These are phyloP conservation scores for Aulostomus chinensis DNA, from an alignment of 2,797 vertebrate genomes.

Conservation along the genomic window DNA sequence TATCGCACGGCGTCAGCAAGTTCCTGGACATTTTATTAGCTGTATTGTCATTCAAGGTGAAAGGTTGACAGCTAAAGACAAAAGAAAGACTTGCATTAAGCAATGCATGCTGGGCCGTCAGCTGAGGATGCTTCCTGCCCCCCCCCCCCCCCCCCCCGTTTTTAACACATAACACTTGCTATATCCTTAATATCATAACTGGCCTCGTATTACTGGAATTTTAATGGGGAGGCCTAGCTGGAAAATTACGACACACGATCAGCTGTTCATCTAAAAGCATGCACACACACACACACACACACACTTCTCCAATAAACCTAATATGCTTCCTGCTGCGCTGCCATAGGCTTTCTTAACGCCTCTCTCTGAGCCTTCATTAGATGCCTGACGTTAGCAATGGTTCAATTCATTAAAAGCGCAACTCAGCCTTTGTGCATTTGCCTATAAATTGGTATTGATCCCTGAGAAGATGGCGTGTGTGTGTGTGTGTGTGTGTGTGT, in stretches of 20 bases:
- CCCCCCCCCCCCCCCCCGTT: too few species aligned
- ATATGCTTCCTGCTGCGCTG: constrained; percentile 28
- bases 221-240: constrained; percentile 5
- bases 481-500: constrained; percentile 31
- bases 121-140: too few species aligned
- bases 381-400: constrained; percentile 74
- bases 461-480: constrained; percentile 42
- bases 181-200: not conserved
- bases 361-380: constrained; percentile 82
- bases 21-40: constrained; percentile 32
- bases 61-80: constrained; percentile 24
- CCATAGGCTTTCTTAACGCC: constrained; percentile 79
- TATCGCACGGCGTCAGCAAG: constrained; percentile 23
- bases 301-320: constrained; percentile 15
- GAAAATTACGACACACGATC: constrained; percentile 4
- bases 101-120: constrained; percentile 20
- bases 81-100: constrained; percentile 16
- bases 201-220: not conserved
- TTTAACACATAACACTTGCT: not conserved
- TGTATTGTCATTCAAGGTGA: constrained; percentile 37
- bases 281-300: constrained; percentile 5
- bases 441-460: constrained; percentile 90
- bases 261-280: constrained; percentile 7
- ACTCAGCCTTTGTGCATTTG: constrained; percentile 83
- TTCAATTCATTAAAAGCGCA: constrained; percentile 85